Evolutionary conservation across 2,113 vertebrate genomes (phyloP).

Genomic region (Nanorana parkeri): DNA sequence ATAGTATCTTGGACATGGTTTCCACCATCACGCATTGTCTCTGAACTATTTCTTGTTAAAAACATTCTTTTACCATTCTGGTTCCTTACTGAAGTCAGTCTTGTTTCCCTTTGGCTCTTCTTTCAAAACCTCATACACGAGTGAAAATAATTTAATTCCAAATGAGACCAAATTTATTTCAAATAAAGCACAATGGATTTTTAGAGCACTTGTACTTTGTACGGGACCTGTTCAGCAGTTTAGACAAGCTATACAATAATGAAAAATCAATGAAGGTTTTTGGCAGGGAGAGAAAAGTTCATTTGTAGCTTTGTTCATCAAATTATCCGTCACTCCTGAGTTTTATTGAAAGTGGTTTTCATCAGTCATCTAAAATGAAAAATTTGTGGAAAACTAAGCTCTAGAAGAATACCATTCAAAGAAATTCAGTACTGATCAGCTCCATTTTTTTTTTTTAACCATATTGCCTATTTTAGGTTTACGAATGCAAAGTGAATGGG

Average conservation of each 20-base stretch:
- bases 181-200: background rate
- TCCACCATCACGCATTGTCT: background rate
- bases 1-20: background rate
- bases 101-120: background rate
- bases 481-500: too few species aligned
- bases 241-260: background rate
- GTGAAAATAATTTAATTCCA: background rate
- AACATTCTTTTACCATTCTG: background rate
- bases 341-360: background rate
- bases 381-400: too few species aligned
- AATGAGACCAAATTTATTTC: constrained; percentile 1
- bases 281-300: background rate
- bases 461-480: too few species aligned
- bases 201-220: background rate
- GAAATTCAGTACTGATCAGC: too few species aligned
- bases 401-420: too few species aligned
- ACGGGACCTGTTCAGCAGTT: background rate
- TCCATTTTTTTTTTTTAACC: too few species aligned
- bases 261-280: background rate
- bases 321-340: background rate
- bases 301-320: background rate
- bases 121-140: background rate
- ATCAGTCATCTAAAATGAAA: background rate
- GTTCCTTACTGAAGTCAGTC: constrained; percentile 6
- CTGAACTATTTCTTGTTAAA: background rate